phyloP scores from a whole-genome alignment of 2,888 invertebrate species.

The Lochmaea capreae region DNA sequence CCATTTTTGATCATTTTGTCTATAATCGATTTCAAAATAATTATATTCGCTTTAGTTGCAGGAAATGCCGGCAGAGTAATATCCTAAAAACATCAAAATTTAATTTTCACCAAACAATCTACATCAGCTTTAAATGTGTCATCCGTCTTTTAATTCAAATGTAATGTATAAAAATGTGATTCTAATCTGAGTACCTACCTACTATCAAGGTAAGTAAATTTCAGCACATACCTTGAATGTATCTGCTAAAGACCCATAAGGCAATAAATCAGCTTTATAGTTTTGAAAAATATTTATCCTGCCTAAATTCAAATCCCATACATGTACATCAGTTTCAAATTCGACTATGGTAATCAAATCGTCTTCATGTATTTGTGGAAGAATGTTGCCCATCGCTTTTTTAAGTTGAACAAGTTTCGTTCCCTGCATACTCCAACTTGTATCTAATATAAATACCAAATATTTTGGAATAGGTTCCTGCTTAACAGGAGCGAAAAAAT shows the following conservation, averaged over 20 bases:
- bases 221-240: conserved; percentile 30
- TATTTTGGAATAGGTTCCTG: conserved; percentile 72
- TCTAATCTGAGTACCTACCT: background rate
- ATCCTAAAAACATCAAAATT: conserved; percentile 42
- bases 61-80: conserved; percentile 66
- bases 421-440: conserved; percentile 79
- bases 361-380: conserved; percentile 69
- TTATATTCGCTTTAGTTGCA: conserved; percentile 69
- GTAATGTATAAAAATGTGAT: no score
- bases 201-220: no score
- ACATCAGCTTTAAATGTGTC: no score
- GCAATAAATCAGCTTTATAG: background rate
- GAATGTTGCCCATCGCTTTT: conserved; percentile 74
- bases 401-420: conserved; percentile 73
- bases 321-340: conserved; percentile 67
- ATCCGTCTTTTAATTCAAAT: no score
- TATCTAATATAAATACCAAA: conserved; percentile 78
- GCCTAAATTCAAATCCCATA: conserved; percentile 64
- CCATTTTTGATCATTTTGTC: conserved; percentile 67
- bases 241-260: conserved; percentile 40
- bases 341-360: conserved; percentile 77
- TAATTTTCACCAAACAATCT: background rate
- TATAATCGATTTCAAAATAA: conserved; percentile 69
- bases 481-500: conserved; percentile 75
- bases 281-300: conserved; percentile 17